Evolutionary conservation across 2,888 invertebrate species (phyloP), one percentile per base, ranked within the genome.

Genomic region (Nyleta sp.): DNA sequence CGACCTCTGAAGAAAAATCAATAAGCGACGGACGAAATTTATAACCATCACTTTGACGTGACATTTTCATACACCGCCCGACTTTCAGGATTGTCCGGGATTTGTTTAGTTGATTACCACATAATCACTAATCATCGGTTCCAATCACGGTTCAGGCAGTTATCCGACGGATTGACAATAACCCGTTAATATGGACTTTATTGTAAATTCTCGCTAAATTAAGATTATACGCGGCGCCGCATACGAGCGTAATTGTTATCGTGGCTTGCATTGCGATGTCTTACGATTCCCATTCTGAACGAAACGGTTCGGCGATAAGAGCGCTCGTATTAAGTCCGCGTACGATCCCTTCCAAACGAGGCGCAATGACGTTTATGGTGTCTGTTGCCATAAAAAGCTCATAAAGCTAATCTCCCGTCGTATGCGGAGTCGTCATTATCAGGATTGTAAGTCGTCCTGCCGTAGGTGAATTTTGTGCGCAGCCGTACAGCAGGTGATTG

Each of bases 341-440:
- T 44, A 18, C 52, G 59, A 53, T 53, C 55, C 48, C 71, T 72
- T 38, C 33, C 59, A 55, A 67, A 50, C 52, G 42, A 67, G 71
- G 50, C 64, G 75, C 82, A 83, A 84, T 83, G 74, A 57, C 73
- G 74, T 83, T 83, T 81, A 80, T 80, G 79, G 77, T 75, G 79
- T 75, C 76, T 62, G 82, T 83, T 71, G 70, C 59, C 55, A 28
- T 77, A 77, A 84, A 84, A 84, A 68, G 64, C 77, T 60, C 80
- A 78, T 85, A 83, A 84, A 85, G 72, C 76, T 82, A 82, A 84
- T 83, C 77, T 80, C 44, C 20, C 64, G 62, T 67, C 24, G 75
- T 71, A 65, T 38, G 71, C 65, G 31, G 18, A 71, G 59, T 65
- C 38, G 48, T 77, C 71, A 77, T 77, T 77, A 77, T 71, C 60